phyloP scores from a whole-genome alignment of 2,797 vertebrate genomes.

The Protosalanx chinensis region DNA sequence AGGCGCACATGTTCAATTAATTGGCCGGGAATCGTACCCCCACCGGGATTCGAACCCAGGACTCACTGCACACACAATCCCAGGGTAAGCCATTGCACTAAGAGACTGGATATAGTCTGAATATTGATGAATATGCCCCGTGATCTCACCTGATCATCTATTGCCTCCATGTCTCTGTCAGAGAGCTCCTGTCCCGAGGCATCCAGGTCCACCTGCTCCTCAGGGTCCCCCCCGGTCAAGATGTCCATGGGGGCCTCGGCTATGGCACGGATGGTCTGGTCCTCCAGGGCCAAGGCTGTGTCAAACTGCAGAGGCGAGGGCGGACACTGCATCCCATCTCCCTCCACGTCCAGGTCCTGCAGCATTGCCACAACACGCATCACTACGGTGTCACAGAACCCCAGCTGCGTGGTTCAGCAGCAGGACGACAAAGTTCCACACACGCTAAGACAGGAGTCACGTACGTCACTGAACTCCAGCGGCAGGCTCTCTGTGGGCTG shows the following conservation, averaged over 20 bases:
- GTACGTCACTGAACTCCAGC: constrained; percentile 94
- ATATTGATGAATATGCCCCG: too few species aligned
- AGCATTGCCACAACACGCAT: constrained; percentile 14
- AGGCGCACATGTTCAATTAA: too few species aligned
- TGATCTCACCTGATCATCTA: constrained; percentile 65
- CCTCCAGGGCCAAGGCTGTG: constrained; percentile 82
- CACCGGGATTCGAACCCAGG: too few species aligned
- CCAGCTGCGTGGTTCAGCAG: neutral
- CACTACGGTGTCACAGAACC: neutral
- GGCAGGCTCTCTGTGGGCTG: constrained; percentile 94
- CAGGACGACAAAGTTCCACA: neutral
- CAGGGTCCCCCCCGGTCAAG: constrained; percentile 73
- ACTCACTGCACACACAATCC: too few species aligned
- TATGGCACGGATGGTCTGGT: constrained; percentile 81
- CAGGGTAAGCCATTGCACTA: too few species aligned
- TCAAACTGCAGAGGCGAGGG: constrained; percentile 94
- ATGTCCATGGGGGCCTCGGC: constrained; percentile 84
- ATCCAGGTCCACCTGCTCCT: constrained; percentile 62
- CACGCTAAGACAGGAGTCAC: constrained; percentile 44
- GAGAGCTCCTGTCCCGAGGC: constrained; percentile 64
- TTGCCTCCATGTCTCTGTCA: constrained; percentile 67
- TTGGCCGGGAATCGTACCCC: too few species aligned
- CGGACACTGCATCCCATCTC: constrained; percentile 90
- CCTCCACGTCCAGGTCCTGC: constrained; percentile 94
- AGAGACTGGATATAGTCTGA: too few species aligned